These are phyloP conservation scores for Python bivittatus DNA, from an alignment of 2,113 vertebrate genomes.

Conservation along the genomic window DNA sequence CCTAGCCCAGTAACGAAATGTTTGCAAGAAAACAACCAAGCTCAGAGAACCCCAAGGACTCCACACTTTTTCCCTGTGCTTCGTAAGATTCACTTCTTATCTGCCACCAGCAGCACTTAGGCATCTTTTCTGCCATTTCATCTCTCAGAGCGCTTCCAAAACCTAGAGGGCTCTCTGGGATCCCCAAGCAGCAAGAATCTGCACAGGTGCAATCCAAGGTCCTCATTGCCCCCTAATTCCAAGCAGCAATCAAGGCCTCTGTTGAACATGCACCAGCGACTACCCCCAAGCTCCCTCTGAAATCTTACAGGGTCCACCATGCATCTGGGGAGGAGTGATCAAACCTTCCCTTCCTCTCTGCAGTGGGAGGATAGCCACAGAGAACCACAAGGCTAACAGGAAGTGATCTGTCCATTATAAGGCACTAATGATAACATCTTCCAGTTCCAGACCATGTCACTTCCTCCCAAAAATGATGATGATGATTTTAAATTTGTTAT, in stretches of 20 bases:
- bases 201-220: not conserved
- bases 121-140: not conserved
- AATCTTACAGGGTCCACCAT: not conserved
- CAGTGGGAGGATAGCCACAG: not conserved
- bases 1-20: no score
- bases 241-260: not conserved
- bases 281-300: not conserved
- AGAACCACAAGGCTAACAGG: not conserved
- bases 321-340: not conserved
- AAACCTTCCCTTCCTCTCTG: not conserved
- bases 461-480: not conserved
- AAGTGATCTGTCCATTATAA: not conserved
- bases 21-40: no score
- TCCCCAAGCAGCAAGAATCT: not conserved
- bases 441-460: not conserved
- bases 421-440: not conserved
- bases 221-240: not conserved
- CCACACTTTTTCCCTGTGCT: not conserved
- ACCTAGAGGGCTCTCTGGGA: not conserved
- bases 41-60: no score
- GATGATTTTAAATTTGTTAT: not conserved
- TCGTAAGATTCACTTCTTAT: not conserved
- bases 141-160: not conserved
- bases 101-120: not conserved
- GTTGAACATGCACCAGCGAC: not conserved